Evolutionary conservation across 2,113 vertebrate genomes (phyloP).

Genomic region (Chionomys nivalis): DNA sequence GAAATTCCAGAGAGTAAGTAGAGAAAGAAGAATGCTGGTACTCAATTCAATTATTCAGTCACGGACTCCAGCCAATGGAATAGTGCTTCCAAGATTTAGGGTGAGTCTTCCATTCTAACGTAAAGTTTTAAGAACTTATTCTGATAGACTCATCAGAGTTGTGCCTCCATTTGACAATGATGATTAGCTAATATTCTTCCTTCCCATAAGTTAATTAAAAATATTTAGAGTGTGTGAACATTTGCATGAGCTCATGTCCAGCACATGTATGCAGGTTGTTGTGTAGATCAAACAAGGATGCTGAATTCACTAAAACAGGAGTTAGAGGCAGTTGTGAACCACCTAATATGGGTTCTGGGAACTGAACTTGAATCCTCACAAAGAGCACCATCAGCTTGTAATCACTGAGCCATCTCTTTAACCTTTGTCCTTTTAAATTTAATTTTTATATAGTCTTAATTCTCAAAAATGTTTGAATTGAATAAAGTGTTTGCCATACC

Average conservation of each 20-base stretch:
- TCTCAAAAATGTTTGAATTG: not conserved
- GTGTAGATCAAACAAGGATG: not conserved
- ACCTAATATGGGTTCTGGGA: not conserved
- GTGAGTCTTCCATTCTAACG: accelerated
- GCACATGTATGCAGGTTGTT: too few species aligned
- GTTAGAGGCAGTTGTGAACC: not conserved
- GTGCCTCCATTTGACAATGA: not conserved
- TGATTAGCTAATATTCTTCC: not conserved
- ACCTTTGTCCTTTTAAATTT: not conserved
- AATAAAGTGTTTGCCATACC: not conserved
- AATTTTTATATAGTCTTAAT: not conserved
- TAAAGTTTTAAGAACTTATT: not conserved
- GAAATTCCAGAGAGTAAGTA: not conserved
- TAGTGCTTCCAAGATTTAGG: not conserved
- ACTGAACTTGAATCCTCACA: not conserved
- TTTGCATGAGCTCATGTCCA: not conserved
- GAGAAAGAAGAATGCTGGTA: not conserved
- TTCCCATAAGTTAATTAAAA: not conserved
- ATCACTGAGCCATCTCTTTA: not conserved
- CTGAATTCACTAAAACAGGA: not conserved
- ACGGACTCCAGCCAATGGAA: not conserved
- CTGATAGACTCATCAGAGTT: not conserved
- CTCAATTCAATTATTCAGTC: not conserved
- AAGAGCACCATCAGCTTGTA: not conserved
- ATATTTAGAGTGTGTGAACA: not conserved